Evolutionary conservation across 30 jellyfish, hydroid and myxozoan genomes (phyloP).

Genomic region (Aurelia sp.): DNA sequence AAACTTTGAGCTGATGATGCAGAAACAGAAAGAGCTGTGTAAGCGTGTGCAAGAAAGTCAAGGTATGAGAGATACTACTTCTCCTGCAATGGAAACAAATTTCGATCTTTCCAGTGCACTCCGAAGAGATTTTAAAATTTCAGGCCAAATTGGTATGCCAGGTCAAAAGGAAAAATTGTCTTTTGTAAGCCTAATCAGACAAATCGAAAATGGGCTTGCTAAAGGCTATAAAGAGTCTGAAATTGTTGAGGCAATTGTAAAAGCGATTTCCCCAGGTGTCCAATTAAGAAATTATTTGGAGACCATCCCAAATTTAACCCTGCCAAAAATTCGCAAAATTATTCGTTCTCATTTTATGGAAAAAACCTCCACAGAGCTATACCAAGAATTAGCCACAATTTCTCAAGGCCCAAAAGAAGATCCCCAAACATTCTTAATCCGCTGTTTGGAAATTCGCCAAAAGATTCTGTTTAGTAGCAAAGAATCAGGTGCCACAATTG

Average conservation of each 20-base stretch:
- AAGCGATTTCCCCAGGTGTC: slow-evolving; percentile 38
- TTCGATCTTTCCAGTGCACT: too few species aligned
- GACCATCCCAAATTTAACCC: slow-evolving; percentile 9
- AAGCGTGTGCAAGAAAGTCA: too few species aligned
- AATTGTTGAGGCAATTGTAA: not conserved
- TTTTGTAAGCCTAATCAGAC: too few species aligned
- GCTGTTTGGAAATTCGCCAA: slow-evolving; percentile 21
- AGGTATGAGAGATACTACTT: too few species aligned
- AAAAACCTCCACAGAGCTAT: slow-evolving; percentile 36
- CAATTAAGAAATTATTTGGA: slow-evolving; percentile 46
- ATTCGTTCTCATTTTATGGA: slow-evolving; percentile 26
- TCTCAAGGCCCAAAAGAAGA: slow-evolving; percentile 32
- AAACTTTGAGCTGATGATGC: too few species aligned
- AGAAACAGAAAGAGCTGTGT: too few species aligned
- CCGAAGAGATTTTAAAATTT: too few species aligned
- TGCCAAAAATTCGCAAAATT: slow-evolving; percentile 4
- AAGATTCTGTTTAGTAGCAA: not conserved
- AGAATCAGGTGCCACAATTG: slow-evolving; percentile 50
- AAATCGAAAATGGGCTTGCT: too few species aligned
- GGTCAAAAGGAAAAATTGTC: too few species aligned
- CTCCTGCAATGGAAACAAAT: too few species aligned
- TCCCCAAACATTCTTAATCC: not conserved
- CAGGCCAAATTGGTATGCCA: too few species aligned
- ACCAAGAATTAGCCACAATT: slow-evolving; percentile 34
- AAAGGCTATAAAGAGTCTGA: too few species aligned